phyloP scores from a whole-genome alignment of 1,140 invertebrate species.

The Drosophila tropicalis region DNA sequence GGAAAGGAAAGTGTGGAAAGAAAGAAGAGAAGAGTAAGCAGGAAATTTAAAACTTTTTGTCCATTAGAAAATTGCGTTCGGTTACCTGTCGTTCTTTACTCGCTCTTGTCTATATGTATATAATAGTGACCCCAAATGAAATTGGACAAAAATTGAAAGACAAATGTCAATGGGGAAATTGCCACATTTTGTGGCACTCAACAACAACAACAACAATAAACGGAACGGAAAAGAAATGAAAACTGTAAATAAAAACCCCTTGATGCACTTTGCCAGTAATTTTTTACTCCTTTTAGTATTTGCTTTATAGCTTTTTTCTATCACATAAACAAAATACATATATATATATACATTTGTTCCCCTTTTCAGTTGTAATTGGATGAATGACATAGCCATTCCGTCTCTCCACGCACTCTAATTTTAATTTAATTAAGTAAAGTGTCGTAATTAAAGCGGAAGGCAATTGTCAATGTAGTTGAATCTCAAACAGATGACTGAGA shows the following conservation, averaged over 20 bases:
- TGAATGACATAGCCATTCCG: neutral
- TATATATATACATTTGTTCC: neutral
- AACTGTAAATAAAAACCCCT: conserved; percentile 53
- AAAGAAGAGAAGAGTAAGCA: neutral
- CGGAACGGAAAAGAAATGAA: conserved; percentile 12
- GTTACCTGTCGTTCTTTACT: conserved; percentile 33
- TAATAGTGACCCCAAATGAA: conserved; percentile 21
- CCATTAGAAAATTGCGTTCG: conserved; percentile 68
- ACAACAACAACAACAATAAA: neutral
- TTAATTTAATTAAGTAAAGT: conserved; percentile 9
- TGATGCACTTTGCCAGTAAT: conserved; percentile 44
- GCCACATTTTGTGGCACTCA: conserved; percentile 22
- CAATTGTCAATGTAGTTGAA: conserved; percentile 1
- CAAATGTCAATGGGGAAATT: conserved; percentile 24
- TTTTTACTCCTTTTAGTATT: conserved; percentile 28
- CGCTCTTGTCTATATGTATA: conserved; percentile 7
- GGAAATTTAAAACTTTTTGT: conserved; percentile 62
- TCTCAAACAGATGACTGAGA: neutral
- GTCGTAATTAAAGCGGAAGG: conserved; percentile 1
- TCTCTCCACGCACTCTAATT: neutral
- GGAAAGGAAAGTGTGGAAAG: too few species aligned
- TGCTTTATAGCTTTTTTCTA: conserved; percentile 24
- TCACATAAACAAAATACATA: neutral
- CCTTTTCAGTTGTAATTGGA: neutral
- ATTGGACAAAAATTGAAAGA: conserved; percentile 37